Evolutionary conservation across 2,888 invertebrate species (phyloP).

Genomic region (Conomelus anceps): DNA sequence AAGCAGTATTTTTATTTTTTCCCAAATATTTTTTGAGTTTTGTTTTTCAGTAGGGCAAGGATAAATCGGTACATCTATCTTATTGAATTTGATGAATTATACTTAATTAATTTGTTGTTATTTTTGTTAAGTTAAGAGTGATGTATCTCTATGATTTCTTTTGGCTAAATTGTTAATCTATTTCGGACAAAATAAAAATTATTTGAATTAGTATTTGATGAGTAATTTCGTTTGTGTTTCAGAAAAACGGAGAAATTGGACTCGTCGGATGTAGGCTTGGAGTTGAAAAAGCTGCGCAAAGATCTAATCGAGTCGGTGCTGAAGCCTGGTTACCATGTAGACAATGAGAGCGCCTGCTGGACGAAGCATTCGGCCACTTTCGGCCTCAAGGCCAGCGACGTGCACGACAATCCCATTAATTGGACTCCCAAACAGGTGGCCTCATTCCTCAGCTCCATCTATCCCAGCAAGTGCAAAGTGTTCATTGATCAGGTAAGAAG

Average conservation of each 20-base stretch:
- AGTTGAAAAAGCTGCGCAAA: slow-evolving; percentile 15
- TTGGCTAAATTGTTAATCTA: too few relatives aligned
- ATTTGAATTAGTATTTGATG: too few relatives aligned
- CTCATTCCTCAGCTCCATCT: slow-evolving; percentile 18
- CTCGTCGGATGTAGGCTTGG: not conserved
- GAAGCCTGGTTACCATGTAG: slow-evolving; percentile 20
- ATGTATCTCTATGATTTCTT: too few relatives aligned
- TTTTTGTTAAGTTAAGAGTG: too few relatives aligned
- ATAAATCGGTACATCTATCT: too few relatives aligned
- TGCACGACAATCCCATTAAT: slow-evolving; percentile 12
- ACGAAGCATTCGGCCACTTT: slow-evolving; percentile 18
- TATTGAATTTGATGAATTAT: too few relatives aligned
- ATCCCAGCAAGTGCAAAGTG: slow-evolving; percentile 14
- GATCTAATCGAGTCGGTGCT: slow-evolving; percentile 21
- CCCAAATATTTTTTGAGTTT: too few relatives aligned
- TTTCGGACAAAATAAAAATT: too few relatives aligned
- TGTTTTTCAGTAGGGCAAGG: too few relatives aligned
- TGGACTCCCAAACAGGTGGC: slow-evolving; percentile 24
- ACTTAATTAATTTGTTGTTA: too few relatives aligned
- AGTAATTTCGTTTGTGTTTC: not conserved
- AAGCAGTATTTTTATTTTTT: too few relatives aligned
- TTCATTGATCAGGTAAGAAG: slow-evolving; percentile 23
- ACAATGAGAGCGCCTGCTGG: slow-evolving; percentile 10
- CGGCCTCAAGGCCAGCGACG: slow-evolving; percentile 7
- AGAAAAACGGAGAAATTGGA: slow-evolving; percentile 20